A percentile compares a stretch with the other conserved stretches of the same genome.
These are phyloP conservation scores for Phalacrocorax brasilianus DNA, from an alignment of 2,113 vertebrate genomes.

Conservation along the genomic window DNA sequence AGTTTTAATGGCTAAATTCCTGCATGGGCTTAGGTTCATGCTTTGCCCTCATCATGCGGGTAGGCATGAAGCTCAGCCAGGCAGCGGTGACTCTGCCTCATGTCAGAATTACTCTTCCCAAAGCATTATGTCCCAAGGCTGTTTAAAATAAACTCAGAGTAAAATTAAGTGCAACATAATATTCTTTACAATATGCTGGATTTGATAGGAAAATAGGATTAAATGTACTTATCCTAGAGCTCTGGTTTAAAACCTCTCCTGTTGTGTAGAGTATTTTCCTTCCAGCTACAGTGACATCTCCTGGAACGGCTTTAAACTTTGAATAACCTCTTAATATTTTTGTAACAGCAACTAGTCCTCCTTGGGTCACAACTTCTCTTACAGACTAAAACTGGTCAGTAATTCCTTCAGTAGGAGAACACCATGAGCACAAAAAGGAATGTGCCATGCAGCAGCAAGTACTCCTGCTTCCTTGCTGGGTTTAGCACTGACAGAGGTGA, in stretches of 20 bases:
- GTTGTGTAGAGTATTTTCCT: neutral
- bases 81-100: neutral
- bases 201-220: neutral
- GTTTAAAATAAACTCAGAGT: neutral
- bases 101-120: neutral
- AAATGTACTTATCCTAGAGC: neutral
- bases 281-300: neutral
- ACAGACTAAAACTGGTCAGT: neutral
- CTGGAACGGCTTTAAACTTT: neutral
- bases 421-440: neutral
- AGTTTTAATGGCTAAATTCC: neutral
- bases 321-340: neutral
- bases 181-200: neutral
- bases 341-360: neutral
- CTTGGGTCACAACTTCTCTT: neutral
- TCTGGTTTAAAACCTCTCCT: neutral
- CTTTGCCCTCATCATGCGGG: fast-evolving
- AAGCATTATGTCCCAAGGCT: neutral
- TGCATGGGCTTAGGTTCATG: neutral
- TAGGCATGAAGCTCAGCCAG: neutral
- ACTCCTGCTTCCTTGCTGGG: neutral
- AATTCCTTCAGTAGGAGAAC: neutral
- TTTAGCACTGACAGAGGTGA: neutral
- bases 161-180: neutral
- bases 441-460: neutral